Evolutionary conservation across 2,888 invertebrate species (phyloP), one percentile per base, ranked within the genome.

Genomic region (Callosobruchus maculatus): DNA sequence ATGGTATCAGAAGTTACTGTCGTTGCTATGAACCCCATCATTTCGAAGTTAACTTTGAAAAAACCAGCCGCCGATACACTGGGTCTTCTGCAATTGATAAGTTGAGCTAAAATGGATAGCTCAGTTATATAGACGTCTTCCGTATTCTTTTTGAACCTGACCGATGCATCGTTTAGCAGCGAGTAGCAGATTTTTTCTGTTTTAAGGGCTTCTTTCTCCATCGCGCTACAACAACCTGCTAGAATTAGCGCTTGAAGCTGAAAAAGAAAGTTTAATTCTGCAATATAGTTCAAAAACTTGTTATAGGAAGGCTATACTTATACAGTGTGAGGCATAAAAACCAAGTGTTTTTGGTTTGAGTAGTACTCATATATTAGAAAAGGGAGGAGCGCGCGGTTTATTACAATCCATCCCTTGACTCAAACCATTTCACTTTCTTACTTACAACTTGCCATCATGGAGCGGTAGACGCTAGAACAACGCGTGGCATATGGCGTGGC

Each of bases 1-100:
- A 77, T 75, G 18, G 75, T 74, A 21, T 77, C 74, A 20, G 77
- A 77, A 7, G 77, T 77, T n/a, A 77, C 70, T 30, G 72, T 75
- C 7, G 72, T 30, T 20, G 75, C 72, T 13, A 77, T 69, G 22
- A 75, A 77, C 2, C 77, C 75, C 26, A 75, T 73, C 75, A 77
- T 75, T 18, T 49, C 71, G 20, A 72, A 77, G 31, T 77, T 73
- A n/a, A 74, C 75, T 4, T 70, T 22, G 67, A 77, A 77, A 26
- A 75, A 77, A 26, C 77, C 75, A 31, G 72, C 72, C 1, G 75
- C 77, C 3, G 66, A 67, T 18, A 75, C 30, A 67, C 30, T 49
- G 3, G 75, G 74, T 26, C 68, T 72, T 22, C 77, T 74, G 20
- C 70, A 30, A 20, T n/a, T 67, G 20, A 75, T 70, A 67, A 75